Evolutionary conservation across 2,113 vertebrate species (phyloP), one percentile per base, ranked within the genome.

Genomic region (Heliornis fulica): DNA sequence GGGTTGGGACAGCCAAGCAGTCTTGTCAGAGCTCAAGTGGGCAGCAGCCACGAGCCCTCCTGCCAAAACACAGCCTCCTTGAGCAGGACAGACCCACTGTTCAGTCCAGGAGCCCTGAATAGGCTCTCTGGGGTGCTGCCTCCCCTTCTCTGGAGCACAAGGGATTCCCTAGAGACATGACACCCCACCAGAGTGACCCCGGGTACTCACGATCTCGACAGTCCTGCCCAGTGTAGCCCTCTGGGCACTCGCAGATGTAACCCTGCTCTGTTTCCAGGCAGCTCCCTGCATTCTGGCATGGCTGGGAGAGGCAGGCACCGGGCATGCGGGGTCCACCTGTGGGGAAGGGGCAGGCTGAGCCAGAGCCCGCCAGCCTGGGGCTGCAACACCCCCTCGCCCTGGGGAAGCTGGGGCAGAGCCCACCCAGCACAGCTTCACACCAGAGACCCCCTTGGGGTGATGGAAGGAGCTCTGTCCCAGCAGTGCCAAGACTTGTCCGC

Each of bases 191-290:
- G 1, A 3, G 9, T 87, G 32, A n/a, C 26, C 17, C 28, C 0
- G 1, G 25, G 50, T 89, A 98, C 98, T 93, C 96, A 99, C 99
- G 98, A 83, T 98, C 98, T 94, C 97, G 98, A 94, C 99, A 99
- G 93, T 98, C 96, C 46, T 93, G 97, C 65, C 99, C 99, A 1
- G 94, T 97, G 94, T 98, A 99, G 90, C 99, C 99, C 9, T 98
- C 95, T 2, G 31, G 97, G 79, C 99, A 99, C 56, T 98, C 98
- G 38, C 99, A 99, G 91, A 98, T 66, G 28, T 98, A 99, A 86
- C 98, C 98, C 50, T 66, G 84, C 21, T 98, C 98, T 0, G 90
- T 97, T 21, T 97, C 98, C 94, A 98, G 94, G 40, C 98, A 98
- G 77, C 95, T 98, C 65, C 98, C 98, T 0, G 97, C 96, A 0